A percentile compares a stretch with the other conserved stretches of the same genome.
phyloP scores from a whole-genome alignment of 2,888 invertebrate genomes.

The Temnothorax rugatulus region DNA sequence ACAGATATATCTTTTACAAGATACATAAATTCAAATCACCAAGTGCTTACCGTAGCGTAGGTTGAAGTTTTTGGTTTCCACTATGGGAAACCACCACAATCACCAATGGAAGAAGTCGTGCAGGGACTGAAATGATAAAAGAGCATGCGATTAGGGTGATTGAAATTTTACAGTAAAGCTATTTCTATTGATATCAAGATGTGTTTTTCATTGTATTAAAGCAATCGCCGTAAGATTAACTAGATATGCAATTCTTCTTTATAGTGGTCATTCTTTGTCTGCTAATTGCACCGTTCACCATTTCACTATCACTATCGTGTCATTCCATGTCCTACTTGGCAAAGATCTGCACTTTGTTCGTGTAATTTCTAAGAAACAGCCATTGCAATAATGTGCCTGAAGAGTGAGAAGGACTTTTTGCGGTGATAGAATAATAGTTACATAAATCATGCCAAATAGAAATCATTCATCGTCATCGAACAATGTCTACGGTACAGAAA shows the following conservation, averaged over 20 bases:
- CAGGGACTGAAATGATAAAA: constrained; percentile 60
- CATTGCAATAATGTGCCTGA: neutral
- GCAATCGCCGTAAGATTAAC: neutral
- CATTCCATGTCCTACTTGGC: neutral
- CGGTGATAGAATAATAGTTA: neutral
- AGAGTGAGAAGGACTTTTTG: neutral
- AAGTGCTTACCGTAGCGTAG: constrained; percentile 82
- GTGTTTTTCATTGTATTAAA: neutral
- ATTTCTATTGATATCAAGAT: neutral
- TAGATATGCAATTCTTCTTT: constrained; percentile 4
- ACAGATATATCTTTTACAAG: neutral
- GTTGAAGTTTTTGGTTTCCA: constrained; percentile 81
- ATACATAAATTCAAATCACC: neutral
- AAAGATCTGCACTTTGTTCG: neutral
- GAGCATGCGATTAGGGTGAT: neutral
- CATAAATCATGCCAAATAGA: constrained; percentile 9
- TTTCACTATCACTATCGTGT: neutral
- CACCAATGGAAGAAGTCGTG: constrained; percentile 74
- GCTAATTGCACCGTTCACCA: neutral
- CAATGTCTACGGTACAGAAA: neutral
- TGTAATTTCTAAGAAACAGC: neutral
- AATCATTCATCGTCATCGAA: neutral
- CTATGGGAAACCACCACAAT: constrained; percentile 82
- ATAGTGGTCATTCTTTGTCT: neutral
- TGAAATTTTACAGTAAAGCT: constrained; percentile 4